A percentile compares a stretch with the other conserved stretches of the same genome.
Evolutionary conservation across 23 tunicate genomes (phyloP).

Genomic region (Ascidia mentula): DNA sequence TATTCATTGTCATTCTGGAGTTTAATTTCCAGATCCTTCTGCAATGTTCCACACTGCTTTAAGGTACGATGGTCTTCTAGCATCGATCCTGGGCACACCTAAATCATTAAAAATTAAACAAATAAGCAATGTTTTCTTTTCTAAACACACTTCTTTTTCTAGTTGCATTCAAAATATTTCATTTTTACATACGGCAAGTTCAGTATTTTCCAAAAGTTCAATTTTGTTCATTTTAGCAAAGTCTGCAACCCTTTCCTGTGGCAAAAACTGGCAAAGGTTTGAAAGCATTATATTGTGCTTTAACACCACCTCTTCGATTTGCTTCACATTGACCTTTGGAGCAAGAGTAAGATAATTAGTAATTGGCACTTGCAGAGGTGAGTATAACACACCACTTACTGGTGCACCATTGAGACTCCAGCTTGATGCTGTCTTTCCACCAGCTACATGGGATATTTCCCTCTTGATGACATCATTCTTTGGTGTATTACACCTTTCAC

Average conservation of each 20-base stretch:
- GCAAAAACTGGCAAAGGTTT: constrained; percentile 86
- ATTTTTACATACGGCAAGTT: constrained; percentile 55
- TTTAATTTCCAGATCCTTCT: constrained; percentile 35
- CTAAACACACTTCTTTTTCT: no score
- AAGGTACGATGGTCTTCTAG: constrained; percentile 64
- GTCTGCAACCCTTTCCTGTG: constrained; percentile 88
- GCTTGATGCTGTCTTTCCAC: constrained; percentile 18
- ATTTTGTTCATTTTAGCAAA: constrained; percentile 88
- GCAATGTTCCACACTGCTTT: constrained; percentile 49
- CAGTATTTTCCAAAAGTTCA: constrained; percentile 76
- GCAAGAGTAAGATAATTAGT: background rate
- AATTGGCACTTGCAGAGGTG: no score
- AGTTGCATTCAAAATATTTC: background rate
- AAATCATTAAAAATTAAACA: background rate
- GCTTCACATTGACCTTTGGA: constrained; percentile 26
- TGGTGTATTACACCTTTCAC: constrained; percentile 19
- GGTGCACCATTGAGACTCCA: constrained; percentile 33
- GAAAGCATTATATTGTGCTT: constrained; percentile 58
- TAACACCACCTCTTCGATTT: constrained; percentile 53
- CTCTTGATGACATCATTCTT: constrained; percentile 37
- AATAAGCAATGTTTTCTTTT: background rate
- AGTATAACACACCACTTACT: background rate
- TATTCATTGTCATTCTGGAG: constrained; percentile 29
- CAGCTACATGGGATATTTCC: constrained; percentile 3
- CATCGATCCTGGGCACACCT: constrained; percentile 59